A percentile compares a stretch with the other conserved stretches of the same genome.
phyloP scores from a whole-genome alignment of 2,113 vertebrate species.

The Sapayoa aenigma region DNA sequence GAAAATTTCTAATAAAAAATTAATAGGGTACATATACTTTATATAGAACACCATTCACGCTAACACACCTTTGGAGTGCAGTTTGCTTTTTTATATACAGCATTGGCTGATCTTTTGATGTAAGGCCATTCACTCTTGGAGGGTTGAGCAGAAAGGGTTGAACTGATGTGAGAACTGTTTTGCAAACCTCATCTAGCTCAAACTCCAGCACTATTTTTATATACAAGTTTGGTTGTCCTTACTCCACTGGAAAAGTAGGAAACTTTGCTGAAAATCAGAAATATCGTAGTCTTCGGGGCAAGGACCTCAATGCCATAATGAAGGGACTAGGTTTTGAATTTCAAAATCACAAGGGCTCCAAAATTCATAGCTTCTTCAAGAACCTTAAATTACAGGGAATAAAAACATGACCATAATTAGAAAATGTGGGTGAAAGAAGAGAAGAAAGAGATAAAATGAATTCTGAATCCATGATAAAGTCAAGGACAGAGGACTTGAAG shows the following conservation, averaged over 20 bases:
- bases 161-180: not conserved
- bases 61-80: slow-evolving; percentile 20
- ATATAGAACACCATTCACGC: slow-evolving; percentile 30
- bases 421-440: not conserved
- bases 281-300: not conserved
- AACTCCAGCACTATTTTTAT: not conserved
- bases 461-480: not conserved
- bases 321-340: not conserved
- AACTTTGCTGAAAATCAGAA: not conserved
- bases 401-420: not conserved
- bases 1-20: slow-evolving; percentile 59
- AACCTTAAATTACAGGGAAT: not conserved
- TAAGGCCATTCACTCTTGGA: not conserved
- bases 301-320: not conserved
- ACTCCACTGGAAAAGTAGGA: not conserved
- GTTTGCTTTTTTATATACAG: not conserved
- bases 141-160: not conserved
- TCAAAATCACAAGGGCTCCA: not conserved
- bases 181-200: not conserved
- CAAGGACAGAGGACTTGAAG: not conserved
- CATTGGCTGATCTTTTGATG: not conserved
- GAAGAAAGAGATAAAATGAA: not conserved
- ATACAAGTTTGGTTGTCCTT: not conserved
- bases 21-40: slow-evolving; percentile 49
- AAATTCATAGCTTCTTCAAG: not conserved